phyloP scores from a whole-genome alignment of 2,797 vertebrate species.

The Danionella dracula region DNA sequence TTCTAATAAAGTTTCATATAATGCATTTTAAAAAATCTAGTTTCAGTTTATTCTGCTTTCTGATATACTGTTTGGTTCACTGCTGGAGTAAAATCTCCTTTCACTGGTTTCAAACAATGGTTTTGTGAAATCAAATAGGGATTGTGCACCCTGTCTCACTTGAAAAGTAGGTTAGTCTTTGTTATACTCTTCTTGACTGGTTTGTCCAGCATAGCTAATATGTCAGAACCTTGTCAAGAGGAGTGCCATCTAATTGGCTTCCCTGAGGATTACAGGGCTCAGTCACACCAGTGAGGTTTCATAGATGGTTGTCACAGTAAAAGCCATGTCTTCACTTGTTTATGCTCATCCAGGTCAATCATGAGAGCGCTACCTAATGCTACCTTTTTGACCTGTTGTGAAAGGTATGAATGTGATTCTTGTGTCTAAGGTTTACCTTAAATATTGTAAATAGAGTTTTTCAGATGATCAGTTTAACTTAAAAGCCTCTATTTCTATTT shows the following conservation, averaged over 20 bases:
- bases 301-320: background rate
- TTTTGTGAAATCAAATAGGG: background rate
- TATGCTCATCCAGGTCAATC: constrained; percentile 4
- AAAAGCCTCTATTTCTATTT: no score
- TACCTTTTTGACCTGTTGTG: no score
- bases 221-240: background rate
- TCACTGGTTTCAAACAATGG: background rate
- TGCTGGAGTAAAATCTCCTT: background rate
- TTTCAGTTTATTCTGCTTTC: background rate
- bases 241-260: constrained; percentile 8
- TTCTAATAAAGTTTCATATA: no score
- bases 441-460: no score
- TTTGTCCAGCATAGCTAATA: constrained; percentile 41
- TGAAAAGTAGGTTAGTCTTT: background rate
- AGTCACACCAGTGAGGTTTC: background rate
- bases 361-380: no score
- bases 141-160: background rate
- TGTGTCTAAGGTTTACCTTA: no score
- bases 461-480: no score
- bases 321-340: background rate
- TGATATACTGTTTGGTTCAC: background rate
- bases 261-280: background rate
- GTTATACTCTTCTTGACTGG: constrained; percentile 39
- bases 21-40: no score
- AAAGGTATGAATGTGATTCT: no score